These are phyloP conservation scores for Molossus alvarezi DNA, from an alignment of 2,797 vertebrate species.

Conservation along the genomic window DNA sequence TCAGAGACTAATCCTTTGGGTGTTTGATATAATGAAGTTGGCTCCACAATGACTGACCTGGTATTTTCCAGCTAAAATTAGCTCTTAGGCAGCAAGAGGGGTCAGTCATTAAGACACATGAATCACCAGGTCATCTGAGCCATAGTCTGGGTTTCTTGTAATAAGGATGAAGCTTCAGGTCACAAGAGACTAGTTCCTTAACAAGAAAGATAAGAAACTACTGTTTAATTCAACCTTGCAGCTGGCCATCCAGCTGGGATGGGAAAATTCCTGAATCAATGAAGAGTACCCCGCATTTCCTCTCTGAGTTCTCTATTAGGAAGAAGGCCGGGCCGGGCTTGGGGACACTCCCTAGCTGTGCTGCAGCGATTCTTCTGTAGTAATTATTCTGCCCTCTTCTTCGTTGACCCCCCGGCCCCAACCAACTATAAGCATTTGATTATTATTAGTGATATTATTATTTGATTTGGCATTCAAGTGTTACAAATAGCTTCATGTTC, in stretches of 20 bases:
- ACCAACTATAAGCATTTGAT: not conserved
- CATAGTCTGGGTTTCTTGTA: not conserved
- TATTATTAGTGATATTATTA: not conserved
- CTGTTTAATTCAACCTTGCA: not conserved
- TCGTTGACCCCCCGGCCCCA: not conserved
- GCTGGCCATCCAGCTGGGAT: not conserved
- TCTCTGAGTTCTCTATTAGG: not conserved
- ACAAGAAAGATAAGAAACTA: not conserved
- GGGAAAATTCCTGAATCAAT: not conserved
- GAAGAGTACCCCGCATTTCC: not conserved
- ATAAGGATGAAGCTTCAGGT: not conserved
- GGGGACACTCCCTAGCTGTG: not conserved
- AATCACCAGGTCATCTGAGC: not conserved
- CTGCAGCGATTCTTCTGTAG: not conserved
- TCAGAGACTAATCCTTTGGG: not conserved
- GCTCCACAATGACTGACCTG: not conserved
- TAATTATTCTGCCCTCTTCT: not conserved
- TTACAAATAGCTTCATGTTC: not conserved
- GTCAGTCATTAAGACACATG: not conserved
- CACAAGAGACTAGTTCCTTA: constrained; percentile 34
- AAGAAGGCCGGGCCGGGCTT: not conserved
- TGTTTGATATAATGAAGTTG: not conserved
- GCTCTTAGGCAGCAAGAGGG: not conserved
- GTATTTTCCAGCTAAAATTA: constrained; percentile 48
- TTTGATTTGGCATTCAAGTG: not conserved